Base-by-base conservation (phyloP, 2,888 invertebrate species). In the Sesamia inferens region DNA sequence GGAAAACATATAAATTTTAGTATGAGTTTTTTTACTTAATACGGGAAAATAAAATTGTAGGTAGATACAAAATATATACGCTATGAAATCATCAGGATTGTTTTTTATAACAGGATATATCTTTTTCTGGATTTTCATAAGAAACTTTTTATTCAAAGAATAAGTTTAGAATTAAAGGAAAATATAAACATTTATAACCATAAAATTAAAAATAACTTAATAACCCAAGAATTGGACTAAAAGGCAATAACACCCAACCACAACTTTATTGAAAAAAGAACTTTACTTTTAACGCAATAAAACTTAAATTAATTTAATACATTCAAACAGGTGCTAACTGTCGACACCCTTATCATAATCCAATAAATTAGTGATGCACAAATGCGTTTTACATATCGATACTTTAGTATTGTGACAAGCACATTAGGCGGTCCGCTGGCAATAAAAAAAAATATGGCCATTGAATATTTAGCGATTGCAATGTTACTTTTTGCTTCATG, bases 351-450 rank as follows among this genome's bases (percentile, higher is more conserved):
- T 78, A 80, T 82, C 77, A 79, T 82, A 83, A 86, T 87, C 82
- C 81, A 76, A 85, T 83, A 85, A 87, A 85, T 88, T 88, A 87
- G 88, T 88, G 89, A 87, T 88, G 89, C 85, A 81, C 82, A 83
- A 84, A 81, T 66, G 83, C 79, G 78, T 78, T 86, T 84, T 86
- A 87, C 82, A 84, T 89, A 87, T 89, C 89, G 86, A 86, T 85
- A 83, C 82, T 82, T 86, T 79, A 79, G 66, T 74, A 64, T 79
- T 82, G 79, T 83, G 84, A 83, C 86, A 86, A 83, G 80, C 84
- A 81, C 85, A 84, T 87, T 88, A 87, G 84, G 82, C 68, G 78
- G 79, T 74, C 78, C 76, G 80, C 22, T 71, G 64, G 55, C 16
- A 71, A 72, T 63, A 63, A 83, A 81, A 86, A 86, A 82, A 76